Base-by-base conservation (phyloP, 2,797 vertebrate genomes). In the Characodon lateralis region DNA sequence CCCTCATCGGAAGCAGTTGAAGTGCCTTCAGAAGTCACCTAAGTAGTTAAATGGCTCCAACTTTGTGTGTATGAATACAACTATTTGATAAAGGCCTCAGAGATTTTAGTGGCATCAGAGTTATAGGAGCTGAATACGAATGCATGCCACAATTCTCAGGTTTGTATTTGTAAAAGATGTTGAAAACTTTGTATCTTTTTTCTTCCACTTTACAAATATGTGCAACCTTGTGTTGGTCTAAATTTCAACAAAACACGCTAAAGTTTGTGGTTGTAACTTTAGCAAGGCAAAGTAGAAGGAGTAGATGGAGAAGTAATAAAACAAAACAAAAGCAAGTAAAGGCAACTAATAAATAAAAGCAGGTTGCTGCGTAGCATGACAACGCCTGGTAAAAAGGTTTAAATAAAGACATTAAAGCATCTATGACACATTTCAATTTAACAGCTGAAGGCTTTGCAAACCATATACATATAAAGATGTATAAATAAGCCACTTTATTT, bases 341-440 rank as follows among this genome's bases (percentile, higher is more conserved):
- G 8, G 28, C 2, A 13, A 24, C 16, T 41, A 69, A 48, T 69
- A 43, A 5, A 69, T 75, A 75, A 72, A 87, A 82, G 20, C 80
- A 84, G 84, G 66, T 72, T 50, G 35, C 76, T 81, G 74, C 89
- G 89, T 89, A 91, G 89, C 88, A 89, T 66, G 66, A 69, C 24
- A 69, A 31, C 41, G 12, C 22, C 65, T 68, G 66, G 41, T 16
- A 69, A 69, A 13, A 43, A 58, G 9, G n/a, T 26, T 9, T 2
- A 58, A 69, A 12, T 13, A 46, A 46, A 43, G 46, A 69, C 66
- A n/a, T 46, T 12, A 46, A 13, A n/a, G 12, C 24, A 26, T 46
- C 24, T 68, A 2, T 43, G 22, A 46, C 22, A 46, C 41, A 46
- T 69, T 69, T 69, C 41, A 46, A 12, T 14, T n/a, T n/a, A 46